Base-by-base conservation (phyloP, 2,888 invertebrate species). In the Biston betularia region DNA sequence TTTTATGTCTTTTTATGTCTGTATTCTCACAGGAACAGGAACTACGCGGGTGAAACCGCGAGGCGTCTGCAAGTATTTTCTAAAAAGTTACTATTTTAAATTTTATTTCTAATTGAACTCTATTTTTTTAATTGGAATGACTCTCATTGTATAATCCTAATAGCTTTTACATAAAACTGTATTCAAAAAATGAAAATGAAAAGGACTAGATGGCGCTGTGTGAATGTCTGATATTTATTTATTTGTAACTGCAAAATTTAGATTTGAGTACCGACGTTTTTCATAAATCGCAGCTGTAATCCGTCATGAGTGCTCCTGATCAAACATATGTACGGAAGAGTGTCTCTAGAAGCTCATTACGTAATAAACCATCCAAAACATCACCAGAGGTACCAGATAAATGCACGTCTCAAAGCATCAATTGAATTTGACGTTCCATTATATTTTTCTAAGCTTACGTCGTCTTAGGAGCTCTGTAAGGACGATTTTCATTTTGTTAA, bases 371-470 rank as follows among this genome's bases (percentile, higher is more conserved):
- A 46, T 15, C 45, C 34, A 46, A 52, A 57, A 61, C 56, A 50
- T 48, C 10, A 35, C 62, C 15, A 48, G 48, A 44, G 33, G 53
- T 45, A 52, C 61, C n/a, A 9, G 14, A 46, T 61, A 61, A 56
- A 60, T 61, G 50, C 50, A 55, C 56, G 60, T 55, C 55, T 59
- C 14, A 65, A 55, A 66, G 69, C 45, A 61, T 67, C 66, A 70
- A 73, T 69, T 63, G 65, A 65, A 63, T 69, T 70, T 73, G 65
- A 69, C 67, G 63, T 67, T 63, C 63, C 65, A 63, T 65, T 67
- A 66, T 68, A 64, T 61, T 49, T 57, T 55, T 50, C 42, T 45
- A 60, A 54, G 68, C 68, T 66, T 60, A 55, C 61, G 14, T 48
- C 48, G 49, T 56, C 64, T 68, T 62, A 64, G 53, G 44, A 57